These are phyloP conservation scores for Monodelphis domestica DNA, from an alignment of 2,797 vertebrate species.

Conservation along the genomic window DNA sequence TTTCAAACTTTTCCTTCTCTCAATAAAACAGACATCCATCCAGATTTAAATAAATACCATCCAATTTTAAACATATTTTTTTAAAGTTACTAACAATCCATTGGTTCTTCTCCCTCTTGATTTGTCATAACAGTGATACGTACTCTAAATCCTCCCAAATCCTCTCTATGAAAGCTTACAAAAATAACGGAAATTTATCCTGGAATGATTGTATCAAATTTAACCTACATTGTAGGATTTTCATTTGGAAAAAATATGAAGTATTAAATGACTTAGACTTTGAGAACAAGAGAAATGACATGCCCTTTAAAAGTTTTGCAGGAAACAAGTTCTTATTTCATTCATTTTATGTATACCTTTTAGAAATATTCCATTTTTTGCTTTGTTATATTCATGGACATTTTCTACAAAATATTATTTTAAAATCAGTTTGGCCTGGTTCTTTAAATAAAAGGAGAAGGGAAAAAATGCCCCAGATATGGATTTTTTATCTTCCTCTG, in stretches of 20 bases:
- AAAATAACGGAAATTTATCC: neutral
- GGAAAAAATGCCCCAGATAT: constrained; percentile 74
- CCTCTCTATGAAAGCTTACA: neutral
- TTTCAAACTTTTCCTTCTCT: neutral
- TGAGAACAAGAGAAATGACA: neutral
- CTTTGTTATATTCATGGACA: constrained; percentile 48
- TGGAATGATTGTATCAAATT: neutral
- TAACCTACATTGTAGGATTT: neutral
- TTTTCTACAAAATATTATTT: constrained; percentile 64
- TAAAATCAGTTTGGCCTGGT: constrained; percentile 71
- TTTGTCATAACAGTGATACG: neutral
- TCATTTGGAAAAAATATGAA: neutral
- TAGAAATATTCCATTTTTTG: constrained; percentile 46
- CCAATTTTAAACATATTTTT: neutral
- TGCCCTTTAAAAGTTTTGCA: neutral
- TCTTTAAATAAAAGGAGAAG: constrained; percentile 78
- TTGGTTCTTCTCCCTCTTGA: neutral
- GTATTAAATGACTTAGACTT: neutral
- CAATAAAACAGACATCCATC: neutral
- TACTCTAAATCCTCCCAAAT: neutral
- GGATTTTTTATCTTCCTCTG: constrained; percentile 82
- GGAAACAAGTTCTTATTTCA: neutral
- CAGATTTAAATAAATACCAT: neutral
- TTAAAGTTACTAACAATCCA: neutral
- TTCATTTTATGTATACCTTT: constrained; percentile 49